phyloP scores from a whole-genome alignment of 1,140 invertebrate species.

The Tetragonula clypearis region DNA sequence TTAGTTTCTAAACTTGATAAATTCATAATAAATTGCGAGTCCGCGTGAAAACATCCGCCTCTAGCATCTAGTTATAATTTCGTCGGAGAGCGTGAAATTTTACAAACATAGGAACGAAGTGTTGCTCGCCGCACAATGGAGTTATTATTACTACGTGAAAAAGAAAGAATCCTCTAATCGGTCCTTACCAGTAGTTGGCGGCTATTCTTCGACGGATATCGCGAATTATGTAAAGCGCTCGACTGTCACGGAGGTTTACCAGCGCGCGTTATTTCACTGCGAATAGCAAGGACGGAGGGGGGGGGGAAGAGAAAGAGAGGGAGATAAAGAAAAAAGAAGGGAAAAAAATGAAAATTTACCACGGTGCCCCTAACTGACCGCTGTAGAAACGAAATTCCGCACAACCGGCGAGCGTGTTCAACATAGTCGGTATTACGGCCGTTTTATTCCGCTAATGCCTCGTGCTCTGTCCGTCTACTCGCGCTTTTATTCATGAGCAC shows the following conservation, averaged over 20 bases:
- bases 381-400: conserved; percentile 61
- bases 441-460: conserved; percentile 66
- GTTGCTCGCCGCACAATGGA: neutral
- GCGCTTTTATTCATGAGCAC: conserved; percentile 66
- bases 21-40: neutral
- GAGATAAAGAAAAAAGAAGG: neutral
- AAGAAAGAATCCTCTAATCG: conserved; percentile 9
- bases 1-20: no score
- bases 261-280: conserved; percentile 34
- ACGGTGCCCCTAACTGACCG: conserved; percentile 33
- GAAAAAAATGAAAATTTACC: conserved; percentile 62
- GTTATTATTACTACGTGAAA: neutral
- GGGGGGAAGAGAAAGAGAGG: neutral
- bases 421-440: conserved; percentile 64
- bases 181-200: neutral
- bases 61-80: neutral
- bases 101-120: neutral
- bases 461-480: conserved; percentile 58
- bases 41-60: no score
- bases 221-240: conserved; percentile 41
- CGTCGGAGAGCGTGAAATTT: neutral
- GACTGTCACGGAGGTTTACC: conserved; percentile 37
- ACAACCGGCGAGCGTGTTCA: conserved; percentile 64
- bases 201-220: conserved; percentile 15
- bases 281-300: neutral